Evolutionary conservation across 1,140 invertebrate species (phyloP), one percentile per base, ranked within the genome.

Genomic region (Drosophila suzukii): DNA sequence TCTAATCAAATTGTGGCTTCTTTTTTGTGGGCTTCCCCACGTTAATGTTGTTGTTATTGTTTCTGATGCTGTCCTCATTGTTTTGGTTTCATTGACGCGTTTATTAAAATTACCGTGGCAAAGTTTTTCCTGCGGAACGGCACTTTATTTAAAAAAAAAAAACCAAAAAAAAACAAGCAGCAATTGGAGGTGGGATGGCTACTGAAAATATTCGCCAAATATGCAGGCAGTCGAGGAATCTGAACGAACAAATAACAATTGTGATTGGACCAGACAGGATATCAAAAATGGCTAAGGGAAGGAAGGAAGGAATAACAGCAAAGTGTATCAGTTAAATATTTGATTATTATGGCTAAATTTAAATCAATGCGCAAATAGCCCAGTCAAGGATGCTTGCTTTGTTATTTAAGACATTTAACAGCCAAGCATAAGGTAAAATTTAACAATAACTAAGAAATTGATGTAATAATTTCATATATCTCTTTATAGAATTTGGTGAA

Each of bases 1-100:
- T 88, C 77, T 88, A 88, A 88, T 88, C 84, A 88, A 88, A 88
- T 88, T 88, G 84, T 88, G 84, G 84, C 73, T 88, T 88, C 84
- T 88, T 84, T 88, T 89, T 80, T 75, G 72, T 66, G 84, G 54
- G 50, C 46, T 68, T 41, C 54, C 34, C 51, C 68, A 59, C 46
- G 72, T 67, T 84, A 79, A 66, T 67, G 53, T 46, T 59, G 49
- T 36, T 79, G 47, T 63, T 85, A 58, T 53, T 68, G 74, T 60
- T 60, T 59, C 30, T 44, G 65, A 46, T 76, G 71, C 61, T 83
- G 83, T 79, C 80, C 61, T 88, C 83, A 89, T 88, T 88, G 84
- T 89, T 89, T 88, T 84, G 84, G 76, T 84, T 88, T 88, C 76
- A 88, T 89, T 84, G 80, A 81, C 80, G 84, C 84, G 84, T 89